Percentiles rank a stretch among this genome's conserved stretches.
Evolutionary conservation across 53 echinoderm and acorn worm genomes (phyloP).

Genomic region (Holothuria leucospilota): DNA sequence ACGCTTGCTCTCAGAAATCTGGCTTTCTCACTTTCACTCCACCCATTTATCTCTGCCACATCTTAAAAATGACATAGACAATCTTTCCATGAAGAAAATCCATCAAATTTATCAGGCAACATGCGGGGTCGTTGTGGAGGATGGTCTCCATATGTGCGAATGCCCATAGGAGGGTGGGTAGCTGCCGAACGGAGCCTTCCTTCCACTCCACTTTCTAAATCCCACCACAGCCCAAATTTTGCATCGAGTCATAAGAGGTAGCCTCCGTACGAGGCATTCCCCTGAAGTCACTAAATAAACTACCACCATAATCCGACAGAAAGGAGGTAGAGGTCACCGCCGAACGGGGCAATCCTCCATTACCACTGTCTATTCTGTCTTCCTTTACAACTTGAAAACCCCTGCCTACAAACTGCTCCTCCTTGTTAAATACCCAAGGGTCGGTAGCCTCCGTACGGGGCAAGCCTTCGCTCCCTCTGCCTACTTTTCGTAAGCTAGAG

Average conservation of each 20-base stretch:
- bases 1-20: not conserved
- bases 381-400: too few relatives aligned
- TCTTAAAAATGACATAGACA: conserved; percentile 6
- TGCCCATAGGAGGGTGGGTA: not conserved
- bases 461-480: too few relatives aligned
- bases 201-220: not conserved
- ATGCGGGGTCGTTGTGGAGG: too few relatives aligned
- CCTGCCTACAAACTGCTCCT: too few relatives aligned
- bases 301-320: too few relatives aligned
- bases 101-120: not conserved
- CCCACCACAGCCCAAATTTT: not conserved
- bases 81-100: not conserved
- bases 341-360: not conserved
- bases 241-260: not conserved
- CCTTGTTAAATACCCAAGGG: too few relatives aligned
- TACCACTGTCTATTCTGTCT: not conserved
- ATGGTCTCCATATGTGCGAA: too few relatives aligned
- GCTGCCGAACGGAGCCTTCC: not conserved
- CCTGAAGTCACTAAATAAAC: too few relatives aligned
- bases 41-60: conserved; percentile 24
- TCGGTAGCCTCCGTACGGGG: too few relatives aligned
- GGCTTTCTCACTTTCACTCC: not conserved
- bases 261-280: not conserved
- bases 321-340: not conserved
- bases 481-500: too few relatives aligned